A percentile compares a stretch with the other conserved stretches of the same genome.
Conservation (phyloP, 2,113 vertebrate genomes). For the Triplophysa tibetana region DNA sequence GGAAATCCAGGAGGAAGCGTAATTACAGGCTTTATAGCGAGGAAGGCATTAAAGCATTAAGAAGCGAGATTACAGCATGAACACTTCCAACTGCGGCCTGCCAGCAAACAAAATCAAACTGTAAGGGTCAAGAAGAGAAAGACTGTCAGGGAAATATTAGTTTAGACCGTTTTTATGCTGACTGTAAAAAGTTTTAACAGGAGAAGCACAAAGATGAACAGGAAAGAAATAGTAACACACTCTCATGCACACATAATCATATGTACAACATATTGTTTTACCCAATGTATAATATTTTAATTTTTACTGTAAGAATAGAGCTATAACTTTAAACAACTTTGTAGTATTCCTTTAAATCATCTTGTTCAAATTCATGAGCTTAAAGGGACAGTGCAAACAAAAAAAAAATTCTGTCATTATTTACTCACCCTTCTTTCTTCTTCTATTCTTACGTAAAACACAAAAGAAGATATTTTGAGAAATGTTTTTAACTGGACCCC, state of each 20-base stretch:
- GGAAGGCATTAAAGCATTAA: slow-evolving; percentile 34
- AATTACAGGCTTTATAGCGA: slow-evolving; percentile 35
- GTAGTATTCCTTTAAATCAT: background rate
- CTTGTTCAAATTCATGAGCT: no score
- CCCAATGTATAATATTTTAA: background rate
- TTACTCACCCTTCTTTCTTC: no score
- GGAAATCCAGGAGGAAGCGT: slow-evolving; percentile 36
- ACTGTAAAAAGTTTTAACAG: slow-evolving; percentile 15
- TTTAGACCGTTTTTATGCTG: slow-evolving; percentile 16
- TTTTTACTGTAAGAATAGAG: no score
- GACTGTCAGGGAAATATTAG: slow-evolving; percentile 5
- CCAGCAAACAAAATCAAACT: slow-evolving; percentile 11
- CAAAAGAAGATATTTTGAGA: no score
- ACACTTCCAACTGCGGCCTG: background rate
- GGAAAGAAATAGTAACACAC: background rate
- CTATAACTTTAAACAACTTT: background rate
- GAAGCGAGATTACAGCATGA: slow-evolving; percentile 21
- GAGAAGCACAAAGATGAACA: background rate
- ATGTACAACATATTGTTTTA: background rate
- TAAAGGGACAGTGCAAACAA: no score
- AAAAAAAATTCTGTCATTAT: no score
- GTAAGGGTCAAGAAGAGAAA: slow-evolving; percentile 21
- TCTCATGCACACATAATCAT: background rate
- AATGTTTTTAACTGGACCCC: no score
- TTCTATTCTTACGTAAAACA: no score